Base-by-base conservation (phyloP, 53 echinoderm and acorn worm genomes). In the Henricia sp. region DNA sequence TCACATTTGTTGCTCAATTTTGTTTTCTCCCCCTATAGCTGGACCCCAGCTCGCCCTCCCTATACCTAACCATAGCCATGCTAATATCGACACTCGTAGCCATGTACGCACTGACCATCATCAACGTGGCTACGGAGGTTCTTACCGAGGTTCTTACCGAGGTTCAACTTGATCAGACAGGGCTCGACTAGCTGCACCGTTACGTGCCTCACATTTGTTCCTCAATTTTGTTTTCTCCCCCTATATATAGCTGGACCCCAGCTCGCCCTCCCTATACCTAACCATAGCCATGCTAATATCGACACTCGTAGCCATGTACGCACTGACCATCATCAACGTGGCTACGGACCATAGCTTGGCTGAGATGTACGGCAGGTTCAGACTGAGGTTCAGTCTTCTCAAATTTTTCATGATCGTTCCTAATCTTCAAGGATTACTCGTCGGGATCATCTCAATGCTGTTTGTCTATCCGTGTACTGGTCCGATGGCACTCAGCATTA, bases 91-190 rank as follows among this genome's bases (percentile, higher is more conserved):
- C 93, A 1, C 71, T 93, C 21, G 25, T 84, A 2, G 93, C 88
- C 42, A 88, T 93, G 62, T 93, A 93, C 60, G 90, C 82, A 0
- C 58, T 93, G 65, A 88, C 90, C 21, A 88, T 93, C 43, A 88
- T 93, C 46, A 91, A 91, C 83, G 88, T 88, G 42, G 91, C 88
- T 12, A 84, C 93, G 32, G 34, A 90, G 57, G 50, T 38, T 88
- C 71, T 36, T 60, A 21, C 84, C 67, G 34, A 84, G 84, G 48
- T 92, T 92, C 60, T 44, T 9, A 13, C 44, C 44, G 44, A 44
- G 13, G 44, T 44, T 13, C 13, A 44, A 13, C 13, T 13, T 44
- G 13, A 16, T 32, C 8, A 60, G 10, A 60, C 26, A 3, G 19
- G 53, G 19, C 21, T 3, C 9, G 21, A 21, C 3, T 3, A 16